Base-by-base conservation (phyloP, 1,140 invertebrate species). In the Episyrphus balteatus region DNA sequence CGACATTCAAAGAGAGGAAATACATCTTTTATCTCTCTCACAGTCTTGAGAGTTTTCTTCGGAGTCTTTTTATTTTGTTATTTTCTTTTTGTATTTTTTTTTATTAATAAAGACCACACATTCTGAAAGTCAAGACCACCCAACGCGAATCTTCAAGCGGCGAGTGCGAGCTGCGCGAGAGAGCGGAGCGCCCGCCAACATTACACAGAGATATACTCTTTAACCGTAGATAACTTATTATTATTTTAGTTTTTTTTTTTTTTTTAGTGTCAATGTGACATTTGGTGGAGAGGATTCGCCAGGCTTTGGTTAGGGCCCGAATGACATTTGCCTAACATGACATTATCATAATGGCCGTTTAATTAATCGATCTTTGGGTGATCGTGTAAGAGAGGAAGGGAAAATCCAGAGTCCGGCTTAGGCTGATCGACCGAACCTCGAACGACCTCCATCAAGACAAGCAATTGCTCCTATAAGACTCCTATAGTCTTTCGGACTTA, bases 91-190 rank as follows among this genome's bases (percentile, higher is more conserved):
- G 21, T 26, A 8, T 26, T 26, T 26, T 26, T 26, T 26, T 17
- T 15, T 43, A 32, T 43, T 43, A 43, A 43, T 43, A 43, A 43
- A 43, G 42, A 43, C 42, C 42, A 43, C 42, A 43, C 42, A 43
- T 43, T 43, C 32, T 26, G 21, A 31, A 32, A 26, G 32, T 43
- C 32, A 43, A 43, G 42, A 43, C 42, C 42, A 43, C 42, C 42
- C 42, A 37, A 43, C 32, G 42, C 32, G 42, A 43, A 43, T 32
- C 30, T 32, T 17, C 26, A 32, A 33, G 32, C 26, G 32, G 42
- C 32, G 42, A 32, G 3, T 3, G 13, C 15, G 36, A 37, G 13
- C n/a, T 26, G 21, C 21, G 21, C 21, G 21, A 26, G 21, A 26
- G 21, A 26, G 21, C 21, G 21, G 8, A 26, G 21, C 21, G 21